Evolutionary conservation across 2,888 invertebrate genomes (phyloP).

Genomic region (Sminthurides aquaticus): DNA sequence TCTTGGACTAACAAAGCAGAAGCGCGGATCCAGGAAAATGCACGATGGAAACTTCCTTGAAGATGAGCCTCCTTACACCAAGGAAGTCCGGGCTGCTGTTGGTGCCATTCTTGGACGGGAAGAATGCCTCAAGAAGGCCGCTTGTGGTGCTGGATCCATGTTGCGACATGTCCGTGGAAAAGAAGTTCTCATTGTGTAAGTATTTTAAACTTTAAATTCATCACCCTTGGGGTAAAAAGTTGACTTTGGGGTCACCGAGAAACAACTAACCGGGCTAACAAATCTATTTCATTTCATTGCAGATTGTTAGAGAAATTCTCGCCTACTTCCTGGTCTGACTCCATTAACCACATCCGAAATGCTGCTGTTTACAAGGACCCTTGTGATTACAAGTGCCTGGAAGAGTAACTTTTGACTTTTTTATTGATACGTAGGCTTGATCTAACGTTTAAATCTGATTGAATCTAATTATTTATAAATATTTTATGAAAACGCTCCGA

Average conservation of each 20-base stretch:
- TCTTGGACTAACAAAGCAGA: slow-evolving; percentile 30
- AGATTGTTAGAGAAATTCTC: slow-evolving; percentile 39
- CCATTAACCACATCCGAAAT: slow-evolving; percentile 31
- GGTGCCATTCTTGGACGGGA: slow-evolving; percentile 38
- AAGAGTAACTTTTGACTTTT: background rate
- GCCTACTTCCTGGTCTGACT: slow-evolving; percentile 36
- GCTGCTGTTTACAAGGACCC: slow-evolving; percentile 35
- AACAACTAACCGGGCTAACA: background rate
- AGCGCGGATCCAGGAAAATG: slow-evolving; percentile 31
- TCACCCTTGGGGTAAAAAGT: background rate
- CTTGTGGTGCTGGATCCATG: slow-evolving; percentile 40
- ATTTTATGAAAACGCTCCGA: background rate
- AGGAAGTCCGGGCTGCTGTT: slow-evolving; percentile 38
- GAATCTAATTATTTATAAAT: background rate
- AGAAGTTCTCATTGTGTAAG: slow-evolving; percentile 41
- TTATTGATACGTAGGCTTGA: too few relatives aligned
- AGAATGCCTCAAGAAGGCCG: slow-evolving; percentile 38
- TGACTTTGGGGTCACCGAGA: too few relatives aligned
- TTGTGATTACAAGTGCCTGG: slow-evolving; percentile 29
- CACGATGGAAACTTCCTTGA: slow-evolving; percentile 25
- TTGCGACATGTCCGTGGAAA: slow-evolving; percentile 38
- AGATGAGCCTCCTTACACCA: slow-evolving; percentile 27
- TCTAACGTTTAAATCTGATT: too few relatives aligned
- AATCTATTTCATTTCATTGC: slow-evolving; percentile 8
- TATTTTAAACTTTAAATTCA: background rate